Conservation (phyloP, 2,888 invertebrate species). For the Caenorhabditis angaria region DNA sequence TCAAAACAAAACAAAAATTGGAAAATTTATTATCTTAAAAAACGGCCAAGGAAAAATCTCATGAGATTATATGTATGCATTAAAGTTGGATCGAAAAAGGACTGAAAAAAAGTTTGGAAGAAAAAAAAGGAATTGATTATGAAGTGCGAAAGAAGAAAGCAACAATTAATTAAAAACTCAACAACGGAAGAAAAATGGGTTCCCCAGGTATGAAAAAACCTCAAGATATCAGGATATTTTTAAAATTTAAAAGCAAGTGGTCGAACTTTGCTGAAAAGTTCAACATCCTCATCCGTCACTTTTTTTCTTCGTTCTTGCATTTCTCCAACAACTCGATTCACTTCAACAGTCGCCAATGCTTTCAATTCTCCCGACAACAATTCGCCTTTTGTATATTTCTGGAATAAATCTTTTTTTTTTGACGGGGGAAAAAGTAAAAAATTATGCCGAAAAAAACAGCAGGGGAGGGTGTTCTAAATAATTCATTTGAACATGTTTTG, state of each 20-base stretch:
- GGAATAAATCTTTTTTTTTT: not conserved
- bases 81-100: not conserved
- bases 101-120: not conserved
- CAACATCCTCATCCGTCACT: slow-evolving; percentile 86
- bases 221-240: too few relatives aligned
- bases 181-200: slow-evolving; percentile 8
- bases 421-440: not conserved
- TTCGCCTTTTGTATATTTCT: slow-evolving; percentile 86
- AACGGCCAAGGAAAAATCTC: not conserved
- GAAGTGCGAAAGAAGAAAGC: slow-evolving; percentile 2
- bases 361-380: slow-evolving; percentile 94
- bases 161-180: slow-evolving; percentile 12
- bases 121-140: not conserved
- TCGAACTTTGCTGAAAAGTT: slow-evolving; percentile 83
- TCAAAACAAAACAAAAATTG: not conserved
- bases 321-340: slow-evolving; percentile 78
- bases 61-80: slow-evolving; percentile 4
- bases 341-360: slow-evolving; percentile 83
- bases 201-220: not conserved
- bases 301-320: slow-evolving; percentile 84
- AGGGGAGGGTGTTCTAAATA: not conserved
- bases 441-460: not conserved
- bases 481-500: not conserved
- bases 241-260: slow-evolving; percentile 36
- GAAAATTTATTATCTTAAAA: not conserved